These are phyloP conservation scores for Conops quadrifasciatus DNA, from an alignment of 2,888 invertebrate species.

Conservation along the genomic window DNA sequence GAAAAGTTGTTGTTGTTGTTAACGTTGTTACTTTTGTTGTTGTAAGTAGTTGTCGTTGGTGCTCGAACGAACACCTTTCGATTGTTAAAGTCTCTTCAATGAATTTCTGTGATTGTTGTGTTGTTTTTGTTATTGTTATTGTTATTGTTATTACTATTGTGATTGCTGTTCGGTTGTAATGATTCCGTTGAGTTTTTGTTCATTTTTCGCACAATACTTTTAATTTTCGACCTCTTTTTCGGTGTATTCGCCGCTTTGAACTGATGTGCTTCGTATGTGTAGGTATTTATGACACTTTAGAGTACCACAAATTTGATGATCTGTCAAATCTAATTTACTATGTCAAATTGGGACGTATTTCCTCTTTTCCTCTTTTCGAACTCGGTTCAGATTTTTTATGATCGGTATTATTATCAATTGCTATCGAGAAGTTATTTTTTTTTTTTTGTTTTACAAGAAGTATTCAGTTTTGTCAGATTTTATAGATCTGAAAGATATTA, in stretches of 20 bases:
- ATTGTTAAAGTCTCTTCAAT: slow-evolving; percentile 18
- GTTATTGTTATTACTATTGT: not conserved
- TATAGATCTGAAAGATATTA: no score
- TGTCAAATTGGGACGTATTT: no score
- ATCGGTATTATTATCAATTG: no score
- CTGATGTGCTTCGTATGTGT: not conserved
- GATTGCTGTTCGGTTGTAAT: not conserved
- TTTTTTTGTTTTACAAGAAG: no score
- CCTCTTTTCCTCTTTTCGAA: no score
- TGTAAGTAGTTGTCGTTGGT: not conserved
- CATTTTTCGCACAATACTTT: not conserved
- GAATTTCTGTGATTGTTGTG: not conserved
- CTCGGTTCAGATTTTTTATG: no score
- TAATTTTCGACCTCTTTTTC: not conserved
- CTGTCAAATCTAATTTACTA: no score
- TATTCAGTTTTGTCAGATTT: no score
- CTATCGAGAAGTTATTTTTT: no score
- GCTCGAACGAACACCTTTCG: slow-evolving; percentile 32
- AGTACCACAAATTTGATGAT: not conserved
- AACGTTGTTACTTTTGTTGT: slow-evolving; percentile 25
- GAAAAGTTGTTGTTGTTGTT: slow-evolving; percentile 22
- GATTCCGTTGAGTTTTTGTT: slow-evolving; percentile 9
- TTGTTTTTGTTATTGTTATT: slow-evolving; percentile 1
- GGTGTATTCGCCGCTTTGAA: not conserved
- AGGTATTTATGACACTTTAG: not conserved